Percentiles rank a stretch among this genome's conserved stretches.
phyloP scores from a whole-genome alignment of 2,888 invertebrate species.

The Mongoloraphidia duomilia region DNA sequence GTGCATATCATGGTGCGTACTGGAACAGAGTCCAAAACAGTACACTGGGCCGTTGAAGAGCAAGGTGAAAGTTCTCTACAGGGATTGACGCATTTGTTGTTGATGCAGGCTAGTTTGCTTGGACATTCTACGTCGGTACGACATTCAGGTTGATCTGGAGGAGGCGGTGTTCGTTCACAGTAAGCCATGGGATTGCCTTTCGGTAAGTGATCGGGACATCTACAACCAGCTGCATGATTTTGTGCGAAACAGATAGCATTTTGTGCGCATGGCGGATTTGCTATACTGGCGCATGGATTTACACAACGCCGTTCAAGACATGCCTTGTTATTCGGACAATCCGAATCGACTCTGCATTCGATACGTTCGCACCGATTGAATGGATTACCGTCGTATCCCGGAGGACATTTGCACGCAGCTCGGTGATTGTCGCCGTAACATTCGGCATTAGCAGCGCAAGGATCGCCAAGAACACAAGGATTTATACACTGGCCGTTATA shows the following conservation, averaged over 20 bases:
- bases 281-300: slow-evolving; percentile 57
- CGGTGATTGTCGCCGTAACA: slow-evolving; percentile 70
- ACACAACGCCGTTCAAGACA: slow-evolving; percentile 60
- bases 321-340: slow-evolving; percentile 62
- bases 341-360: slow-evolving; percentile 65
- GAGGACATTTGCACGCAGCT: slow-evolving; percentile 64
- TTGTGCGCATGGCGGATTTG: slow-evolving; percentile 60
- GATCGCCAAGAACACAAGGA: slow-evolving; percentile 64
- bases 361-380: slow-evolving; percentile 60
- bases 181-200: slow-evolving; percentile 67
- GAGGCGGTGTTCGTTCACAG: slow-evolving; percentile 43
- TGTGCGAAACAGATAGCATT: slow-evolving; percentile 70
- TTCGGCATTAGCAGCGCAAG: slow-evolving; percentile 71
- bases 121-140: slow-evolving; percentile 66
- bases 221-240: slow-evolving; percentile 68
- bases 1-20: slow-evolving; percentile 79
- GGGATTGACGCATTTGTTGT: slow-evolving; percentile 63
- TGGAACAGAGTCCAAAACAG: slow-evolving; percentile 71
- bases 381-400: slow-evolving; percentile 67
- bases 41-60: slow-evolving; percentile 56
- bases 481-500: slow-evolving; percentile 69
- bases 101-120: slow-evolving; percentile 65
- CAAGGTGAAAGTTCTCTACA: slow-evolving; percentile 66
- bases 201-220: slow-evolving; percentile 66
- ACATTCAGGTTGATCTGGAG: slow-evolving; percentile 50